Conservation (phyloP, 2,888 invertebrate species). For the Aspidiotus destructor region DNA sequence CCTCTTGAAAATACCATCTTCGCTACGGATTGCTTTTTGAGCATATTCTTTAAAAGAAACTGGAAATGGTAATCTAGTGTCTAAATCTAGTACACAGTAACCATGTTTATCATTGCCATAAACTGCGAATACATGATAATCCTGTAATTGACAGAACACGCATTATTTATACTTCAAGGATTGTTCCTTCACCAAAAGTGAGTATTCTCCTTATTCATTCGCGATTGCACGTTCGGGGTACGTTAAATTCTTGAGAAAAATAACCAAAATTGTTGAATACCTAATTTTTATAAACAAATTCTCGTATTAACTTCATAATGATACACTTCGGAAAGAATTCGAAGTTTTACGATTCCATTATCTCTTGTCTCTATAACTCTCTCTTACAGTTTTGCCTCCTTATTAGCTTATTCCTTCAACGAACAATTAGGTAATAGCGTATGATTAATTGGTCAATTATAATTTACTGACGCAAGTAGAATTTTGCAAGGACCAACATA, state of each 20-base stretch:
- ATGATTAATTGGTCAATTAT: too few species aligned
- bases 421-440: too few species aligned
- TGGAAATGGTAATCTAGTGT: conserved; percentile 22
- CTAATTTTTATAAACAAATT: background rate
- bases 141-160: conserved; percentile 9
- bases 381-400: too few species aligned
- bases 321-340: too few species aligned
- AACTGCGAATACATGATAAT: conserved; percentile 21
- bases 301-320: background rate
- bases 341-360: too few species aligned
- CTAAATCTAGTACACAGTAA: conserved; percentile 25
- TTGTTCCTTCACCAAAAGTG: background rate
- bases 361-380: too few species aligned
- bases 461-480: too few species aligned
- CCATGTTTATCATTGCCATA: conserved; percentile 26
- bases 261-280: background rate
- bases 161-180: background rate
- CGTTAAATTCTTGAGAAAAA: background rate
- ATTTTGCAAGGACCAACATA: too few species aligned
- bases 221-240: background rate
- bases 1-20: conserved; percentile 5
- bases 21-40: conserved; percentile 10
- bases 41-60: conserved; percentile 27
- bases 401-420: too few species aligned
- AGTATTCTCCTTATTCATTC: too few species aligned